phyloP scores from a whole-genome alignment of 2,113 vertebrate species.

The Barnardius zonarius region DNA sequence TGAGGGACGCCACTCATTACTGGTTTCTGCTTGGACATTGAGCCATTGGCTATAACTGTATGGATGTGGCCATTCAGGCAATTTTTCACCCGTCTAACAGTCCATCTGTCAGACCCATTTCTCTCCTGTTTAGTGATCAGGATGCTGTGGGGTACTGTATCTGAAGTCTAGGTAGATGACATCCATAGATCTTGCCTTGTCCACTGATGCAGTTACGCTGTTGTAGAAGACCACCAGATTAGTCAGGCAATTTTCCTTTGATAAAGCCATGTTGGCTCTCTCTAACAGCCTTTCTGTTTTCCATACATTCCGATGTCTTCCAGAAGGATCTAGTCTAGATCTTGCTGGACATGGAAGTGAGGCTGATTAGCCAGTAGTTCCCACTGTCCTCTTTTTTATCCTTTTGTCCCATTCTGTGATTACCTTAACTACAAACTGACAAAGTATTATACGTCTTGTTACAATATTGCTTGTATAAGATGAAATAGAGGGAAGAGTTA shows the following conservation, averaged over 20 bases:
- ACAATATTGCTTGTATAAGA: background rate
- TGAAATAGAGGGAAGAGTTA: background rate
- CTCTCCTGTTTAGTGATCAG: background rate
- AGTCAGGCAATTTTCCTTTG: background rate
- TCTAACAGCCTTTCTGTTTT: background rate
- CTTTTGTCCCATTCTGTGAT: background rate
- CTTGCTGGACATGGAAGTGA: background rate
- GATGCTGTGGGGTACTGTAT: too few species aligned
- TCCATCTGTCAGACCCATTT: background rate
- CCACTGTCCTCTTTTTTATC: background rate
- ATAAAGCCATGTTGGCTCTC: background rate
- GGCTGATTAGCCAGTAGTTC: rapidly evolving
- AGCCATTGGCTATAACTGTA: background rate
- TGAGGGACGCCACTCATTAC: background rate
- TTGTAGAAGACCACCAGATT: background rate
- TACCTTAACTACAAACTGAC: background rate
- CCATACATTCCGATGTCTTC: background rate
- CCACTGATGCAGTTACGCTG: background rate
- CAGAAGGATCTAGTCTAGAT: background rate
- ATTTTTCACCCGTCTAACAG: background rate
- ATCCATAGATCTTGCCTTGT: background rate
- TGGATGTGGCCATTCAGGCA: rapidly evolving
- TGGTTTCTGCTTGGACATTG: background rate
- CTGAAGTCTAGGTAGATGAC: background rate
- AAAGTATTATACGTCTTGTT: background rate